Percentiles rank a stretch among this genome's conserved stretches.
phyloP scores from a whole-genome alignment of 92 coral and sea anemone genomes.

The Zoanthus sansibaricus region DNA sequence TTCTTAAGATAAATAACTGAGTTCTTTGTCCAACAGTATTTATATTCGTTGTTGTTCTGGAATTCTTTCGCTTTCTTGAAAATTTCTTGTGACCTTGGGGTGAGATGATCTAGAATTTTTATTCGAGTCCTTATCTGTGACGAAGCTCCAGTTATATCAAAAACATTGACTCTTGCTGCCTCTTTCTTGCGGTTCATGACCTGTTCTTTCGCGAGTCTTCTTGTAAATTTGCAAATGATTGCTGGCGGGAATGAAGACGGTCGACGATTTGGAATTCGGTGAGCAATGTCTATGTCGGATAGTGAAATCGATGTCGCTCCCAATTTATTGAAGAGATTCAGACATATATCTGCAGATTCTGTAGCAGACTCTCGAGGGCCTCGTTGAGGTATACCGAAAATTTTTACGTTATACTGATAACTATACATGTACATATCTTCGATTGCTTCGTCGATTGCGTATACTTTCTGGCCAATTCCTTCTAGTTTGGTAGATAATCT shows the following conservation, averaged over 20 bases:
- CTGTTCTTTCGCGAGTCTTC: slow-evolving; percentile 50
- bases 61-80: not conserved
- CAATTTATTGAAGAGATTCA: slow-evolving; percentile 20
- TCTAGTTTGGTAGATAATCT: not conserved
- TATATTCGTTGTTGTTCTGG: not conserved
- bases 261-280: not conserved
- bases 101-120: not conserved
- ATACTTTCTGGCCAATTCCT: slow-evolving; percentile 32
- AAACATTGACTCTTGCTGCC: too few relatives aligned
- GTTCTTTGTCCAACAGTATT: not conserved
- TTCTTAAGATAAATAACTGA: not conserved
- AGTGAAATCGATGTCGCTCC: too few relatives aligned
- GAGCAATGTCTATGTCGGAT: too few relatives aligned
- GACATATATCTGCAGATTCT: slow-evolving; percentile 50
- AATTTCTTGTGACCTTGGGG: slow-evolving; percentile 10
- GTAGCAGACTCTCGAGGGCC: slow-evolving; percentile 47
- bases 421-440: slow-evolving; percentile 56
- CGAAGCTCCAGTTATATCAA: too few relatives aligned
- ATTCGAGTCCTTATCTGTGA: too few relatives aligned
- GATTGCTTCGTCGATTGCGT: slow-evolving; percentile 55
- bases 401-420: slow-evolving; percentile 66
- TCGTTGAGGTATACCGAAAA: slow-evolving; percentile 61
- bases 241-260: slow-evolving; percentile 42
- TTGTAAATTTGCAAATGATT: slow-evolving; percentile 3
- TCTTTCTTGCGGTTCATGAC: slow-evolving; percentile 48